Base-by-base conservation (phyloP, 2,888 invertebrate genomes). In the Sinelater perroti region DNA sequence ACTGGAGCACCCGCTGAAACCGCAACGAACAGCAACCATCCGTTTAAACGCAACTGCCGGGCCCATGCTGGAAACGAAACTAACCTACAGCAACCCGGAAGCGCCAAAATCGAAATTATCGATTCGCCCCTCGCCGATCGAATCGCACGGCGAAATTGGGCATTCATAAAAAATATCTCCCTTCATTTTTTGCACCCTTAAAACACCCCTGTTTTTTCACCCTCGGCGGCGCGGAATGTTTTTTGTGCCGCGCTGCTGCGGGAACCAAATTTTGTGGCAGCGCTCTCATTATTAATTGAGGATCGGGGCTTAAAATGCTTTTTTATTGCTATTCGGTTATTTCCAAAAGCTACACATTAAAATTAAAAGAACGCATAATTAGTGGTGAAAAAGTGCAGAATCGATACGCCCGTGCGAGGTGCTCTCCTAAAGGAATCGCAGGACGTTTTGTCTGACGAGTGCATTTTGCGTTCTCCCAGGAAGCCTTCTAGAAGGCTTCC, bases 131-230 rank as follows among this genome's bases (percentile, higher is more conserved):
- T 68, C 61, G 62, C 65, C 70, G 75, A 75, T 75, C 75, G 73
- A 76, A 74, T 71, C 52, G 31, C 70, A 74, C 73, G 73, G 74
- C 70, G 70, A 68, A 73, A 74, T 73, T 70, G 72, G 69, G 71
- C 75, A 75, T 75, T 75, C 73, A 75, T 75, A 75, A 77, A 77
- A 77, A 75, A 75, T 67, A 70, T 72, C 71, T 66, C 74, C 72
- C 72, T 68, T 67, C 70, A 68, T 70, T 73, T 74, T 73, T 73
- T 71, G 64, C 71, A 65, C 69, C 70, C 68, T 66, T 68, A 67
- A 65, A 67, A 65, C 70, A 72, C 74, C 74, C 71, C 70, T 67
- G 70, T 73, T 75, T 71, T 73, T 74, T 71, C 72, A 73, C 75
- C 74, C 75, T 72, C 70, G 57, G 60, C 55, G 57, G 55, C 47